Conservation (phyloP, 2,113 vertebrate genomes). For the Tyrannus savana region DNA sequence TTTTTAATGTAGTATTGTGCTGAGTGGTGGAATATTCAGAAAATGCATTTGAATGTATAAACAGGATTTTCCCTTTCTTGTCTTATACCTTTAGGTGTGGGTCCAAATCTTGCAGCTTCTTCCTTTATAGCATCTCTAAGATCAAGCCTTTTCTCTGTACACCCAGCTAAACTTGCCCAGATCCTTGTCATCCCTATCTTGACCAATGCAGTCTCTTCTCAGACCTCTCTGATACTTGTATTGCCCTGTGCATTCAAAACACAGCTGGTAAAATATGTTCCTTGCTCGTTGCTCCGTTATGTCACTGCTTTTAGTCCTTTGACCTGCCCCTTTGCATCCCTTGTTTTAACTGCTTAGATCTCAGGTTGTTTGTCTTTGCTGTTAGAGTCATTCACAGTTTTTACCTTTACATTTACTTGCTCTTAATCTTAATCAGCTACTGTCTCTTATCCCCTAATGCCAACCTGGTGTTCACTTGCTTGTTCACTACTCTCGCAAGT, state of each 20-base stretch:
- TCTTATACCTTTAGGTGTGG: conserved; percentile 52
- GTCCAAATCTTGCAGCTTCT: conserved; percentile 50
- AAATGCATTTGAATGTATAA: conserved; percentile 26
- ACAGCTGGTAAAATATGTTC: conserved; percentile 64
- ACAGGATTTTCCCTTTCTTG: conserved; percentile 54
- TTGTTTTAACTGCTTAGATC: neutral
- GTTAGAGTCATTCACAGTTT: neutral
- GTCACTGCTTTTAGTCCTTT: conserved; percentile 22
- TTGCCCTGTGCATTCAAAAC: conserved; percentile 59
- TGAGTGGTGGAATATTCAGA: neutral
- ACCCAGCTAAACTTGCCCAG: conserved; percentile 61
- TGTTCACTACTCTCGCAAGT: neutral
- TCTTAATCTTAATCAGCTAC: neutral
- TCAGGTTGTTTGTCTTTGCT: neutral
- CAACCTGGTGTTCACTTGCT: neutral
- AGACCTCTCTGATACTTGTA: conserved; percentile 54
- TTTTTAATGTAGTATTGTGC: neutral
- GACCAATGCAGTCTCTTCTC: conserved; percentile 62
- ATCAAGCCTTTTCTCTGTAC: conserved; percentile 55
- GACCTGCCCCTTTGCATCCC: neutral
- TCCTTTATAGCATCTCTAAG: conserved; percentile 56
- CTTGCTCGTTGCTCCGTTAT: neutral
- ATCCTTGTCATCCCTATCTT: conserved; percentile 63
- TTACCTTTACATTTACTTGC: neutral
- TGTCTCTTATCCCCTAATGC: neutral